Evolutionary conservation across 2,888 invertebrate genomes (phyloP).

Genomic region (Machimus atricapillus): DNA sequence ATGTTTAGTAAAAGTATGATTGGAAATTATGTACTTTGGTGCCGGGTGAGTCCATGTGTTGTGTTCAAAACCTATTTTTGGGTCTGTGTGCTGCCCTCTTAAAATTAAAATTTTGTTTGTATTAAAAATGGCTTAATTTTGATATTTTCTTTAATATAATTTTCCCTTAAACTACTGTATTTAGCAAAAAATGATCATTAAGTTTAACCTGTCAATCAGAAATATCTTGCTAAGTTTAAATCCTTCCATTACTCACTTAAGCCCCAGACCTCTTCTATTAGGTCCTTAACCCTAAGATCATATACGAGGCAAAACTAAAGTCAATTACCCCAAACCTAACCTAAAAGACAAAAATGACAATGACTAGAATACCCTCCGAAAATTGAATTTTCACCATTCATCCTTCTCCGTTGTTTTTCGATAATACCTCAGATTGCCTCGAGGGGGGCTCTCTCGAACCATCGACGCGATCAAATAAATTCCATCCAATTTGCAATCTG

Average conservation of each 20-base stretch:
- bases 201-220: not conserved
- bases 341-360: not conserved
- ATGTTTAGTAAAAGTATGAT: too few species aligned
- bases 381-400: not conserved
- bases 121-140: too few species aligned
- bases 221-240: not conserved
- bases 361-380: not conserved
- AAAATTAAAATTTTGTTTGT: too few species aligned
- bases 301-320: not conserved
- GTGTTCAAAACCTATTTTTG: too few species aligned
- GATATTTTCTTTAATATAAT: too few species aligned
- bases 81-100: too few species aligned
- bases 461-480: constrained; percentile 9
- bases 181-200: not conserved
- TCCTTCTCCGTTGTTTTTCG: not conserved
- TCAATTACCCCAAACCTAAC: not conserved
- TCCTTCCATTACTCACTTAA: not conserved
- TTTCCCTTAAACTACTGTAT: too few species aligned
- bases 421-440: not conserved
- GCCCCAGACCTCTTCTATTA: not conserved
- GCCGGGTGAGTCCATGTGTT: too few species aligned
- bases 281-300: not conserved
- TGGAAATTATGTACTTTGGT: too few species aligned
- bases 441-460: not conserved
- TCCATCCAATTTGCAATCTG: not conserved